Evolutionary conservation across 2,888 invertebrate species (phyloP).

Genomic region (Pollenia labialis): DNA sequence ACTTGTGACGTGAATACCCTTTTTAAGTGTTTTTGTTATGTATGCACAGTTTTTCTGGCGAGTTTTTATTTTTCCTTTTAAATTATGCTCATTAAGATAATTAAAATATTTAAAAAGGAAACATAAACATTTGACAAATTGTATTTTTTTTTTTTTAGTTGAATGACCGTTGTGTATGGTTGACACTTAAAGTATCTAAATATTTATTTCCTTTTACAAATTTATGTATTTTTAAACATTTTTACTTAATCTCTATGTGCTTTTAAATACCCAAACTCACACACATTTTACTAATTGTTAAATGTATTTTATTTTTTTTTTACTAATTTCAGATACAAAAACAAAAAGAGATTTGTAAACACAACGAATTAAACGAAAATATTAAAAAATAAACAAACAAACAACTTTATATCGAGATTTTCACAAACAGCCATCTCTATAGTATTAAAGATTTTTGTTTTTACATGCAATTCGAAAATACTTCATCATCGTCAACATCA

Average conservation of each 20-base stretch:
- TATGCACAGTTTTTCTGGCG: no score
- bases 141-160: background rate
- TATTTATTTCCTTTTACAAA: constrained; percentile 47
- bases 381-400: constrained; percentile 55
- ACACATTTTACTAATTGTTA: constrained; percentile 56
- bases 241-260: constrained; percentile 38
- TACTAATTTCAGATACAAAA: constrained; percentile 55
- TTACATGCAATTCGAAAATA: constrained; percentile 33
- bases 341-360: constrained; percentile 61
- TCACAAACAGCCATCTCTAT: constrained; percentile 20
- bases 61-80: no score
- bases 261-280: background rate
- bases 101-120: constrained; percentile 7
- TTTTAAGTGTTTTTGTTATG: no score
- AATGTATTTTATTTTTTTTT: constrained; percentile 42
- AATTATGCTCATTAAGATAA: background rate
- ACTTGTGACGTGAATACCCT: no score
- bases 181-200: constrained; percentile 40
- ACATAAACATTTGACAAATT: constrained; percentile 26
- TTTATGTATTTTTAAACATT: constrained; percentile 49
- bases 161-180: background rate
- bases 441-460: constrained; percentile 46
- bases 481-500: constrained; percentile 43
- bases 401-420: constrained; percentile 55
- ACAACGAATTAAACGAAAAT: constrained; percentile 71